Evolutionary conservation across 2,113 vertebrate species (phyloP).

Genomic region (Plectropomus leopardus): DNA sequence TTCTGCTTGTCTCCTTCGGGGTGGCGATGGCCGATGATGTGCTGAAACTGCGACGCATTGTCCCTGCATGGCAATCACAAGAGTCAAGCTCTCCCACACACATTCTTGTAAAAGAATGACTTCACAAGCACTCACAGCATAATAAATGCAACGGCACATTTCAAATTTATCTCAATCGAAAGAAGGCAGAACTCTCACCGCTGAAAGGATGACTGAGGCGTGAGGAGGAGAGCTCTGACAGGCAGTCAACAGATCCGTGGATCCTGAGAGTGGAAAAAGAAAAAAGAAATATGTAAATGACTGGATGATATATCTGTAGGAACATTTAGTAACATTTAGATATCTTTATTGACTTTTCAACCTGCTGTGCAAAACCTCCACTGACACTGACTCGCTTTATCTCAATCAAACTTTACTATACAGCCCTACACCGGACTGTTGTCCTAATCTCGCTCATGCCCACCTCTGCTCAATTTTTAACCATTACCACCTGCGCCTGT

Average conservation of each 20-base stretch:
- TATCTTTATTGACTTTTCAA: neutral
- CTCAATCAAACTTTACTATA: neutral
- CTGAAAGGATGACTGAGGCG: constrained; percentile 87
- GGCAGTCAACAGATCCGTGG: constrained; percentile 93
- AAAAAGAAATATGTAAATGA: neutral
- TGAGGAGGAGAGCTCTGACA: constrained; percentile 90
- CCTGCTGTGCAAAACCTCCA: neutral
- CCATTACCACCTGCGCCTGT: too few species aligned
- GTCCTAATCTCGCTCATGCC: too few species aligned
- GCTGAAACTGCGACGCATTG: constrained; percentile 91
- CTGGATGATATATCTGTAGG: too few species aligned
- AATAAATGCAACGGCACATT: constrained; percentile 37
- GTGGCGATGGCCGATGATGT: constrained; percentile 89
- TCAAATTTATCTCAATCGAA: constrained; percentile 6
- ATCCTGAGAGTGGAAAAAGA: constrained; percentile 82
- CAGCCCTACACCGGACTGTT: too few species aligned
- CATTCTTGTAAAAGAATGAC: constrained; percentile 2
- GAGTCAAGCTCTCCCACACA: constrained; percentile 36
- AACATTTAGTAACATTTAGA: neutral
- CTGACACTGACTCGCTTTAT: neutral
- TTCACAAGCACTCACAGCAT: neutral
- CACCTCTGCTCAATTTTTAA: too few species aligned
- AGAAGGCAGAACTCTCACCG: constrained; percentile 83
- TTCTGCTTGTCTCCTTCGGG: constrained; percentile 90
- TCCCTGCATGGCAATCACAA: constrained; percentile 64